Evolutionary conservation across 2,888 invertebrate species (phyloP).

Genomic region (Pandemis heparana): DNA sequence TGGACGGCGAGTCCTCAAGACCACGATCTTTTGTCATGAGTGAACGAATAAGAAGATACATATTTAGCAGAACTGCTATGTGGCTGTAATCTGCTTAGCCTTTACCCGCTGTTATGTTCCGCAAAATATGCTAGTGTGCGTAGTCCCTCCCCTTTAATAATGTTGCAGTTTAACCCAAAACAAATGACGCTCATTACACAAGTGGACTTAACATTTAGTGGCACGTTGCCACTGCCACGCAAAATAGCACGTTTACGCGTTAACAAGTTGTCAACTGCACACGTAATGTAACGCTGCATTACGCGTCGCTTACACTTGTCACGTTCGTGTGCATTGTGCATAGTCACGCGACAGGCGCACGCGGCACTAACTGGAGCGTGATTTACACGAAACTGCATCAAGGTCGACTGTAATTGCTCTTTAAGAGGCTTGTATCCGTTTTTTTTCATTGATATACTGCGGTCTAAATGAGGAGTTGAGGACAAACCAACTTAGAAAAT

Average conservation of each 20-base stretch:
- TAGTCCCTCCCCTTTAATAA: background rate
- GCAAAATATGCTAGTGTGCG: background rate
- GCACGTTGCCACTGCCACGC: background rate
- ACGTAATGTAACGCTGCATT: constrained; percentile 22
- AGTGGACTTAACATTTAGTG: constrained; percentile 21
- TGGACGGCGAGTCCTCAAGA: too few relatives aligned
- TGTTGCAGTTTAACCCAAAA: background rate
- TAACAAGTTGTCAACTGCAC: constrained; percentile 30
- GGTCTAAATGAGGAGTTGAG: background rate
- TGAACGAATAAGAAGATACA: too few relatives aligned
- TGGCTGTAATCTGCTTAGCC: background rate
- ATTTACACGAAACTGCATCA: constrained; percentile 28
- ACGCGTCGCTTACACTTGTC: constrained; percentile 24
- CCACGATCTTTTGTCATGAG: too few relatives aligned
- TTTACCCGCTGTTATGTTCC: background rate
- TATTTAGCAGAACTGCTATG: too few relatives aligned
- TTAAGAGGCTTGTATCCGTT: background rate
- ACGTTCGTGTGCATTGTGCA: constrained; percentile 29
- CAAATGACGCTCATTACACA: background rate
- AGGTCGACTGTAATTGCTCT: constrained; percentile 11
- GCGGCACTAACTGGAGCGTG: constrained; percentile 20
- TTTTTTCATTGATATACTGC: background rate
- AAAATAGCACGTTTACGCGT: constrained; percentile 24
- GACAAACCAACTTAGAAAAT: background rate
- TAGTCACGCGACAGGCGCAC: constrained; percentile 26